Evolutionary conservation across 92 coral and sea anemone genomes (phyloP).

Genomic region (Epizoanthus illoricatus): DNA sequence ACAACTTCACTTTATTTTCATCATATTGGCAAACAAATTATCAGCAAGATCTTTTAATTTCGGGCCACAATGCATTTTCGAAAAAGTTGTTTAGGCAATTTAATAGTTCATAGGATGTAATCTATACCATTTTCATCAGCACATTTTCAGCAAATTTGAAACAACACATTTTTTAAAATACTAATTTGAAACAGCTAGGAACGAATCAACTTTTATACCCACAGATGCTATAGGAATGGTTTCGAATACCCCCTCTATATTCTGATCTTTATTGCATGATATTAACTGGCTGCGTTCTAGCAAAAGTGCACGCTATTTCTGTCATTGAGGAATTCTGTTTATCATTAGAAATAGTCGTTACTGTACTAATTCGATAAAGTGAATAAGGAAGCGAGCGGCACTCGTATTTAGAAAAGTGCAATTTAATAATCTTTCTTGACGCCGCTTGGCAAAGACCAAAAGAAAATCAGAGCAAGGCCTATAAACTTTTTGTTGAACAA

Average conservation of each 20-base stretch:
- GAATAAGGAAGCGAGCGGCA: slow-evolving; percentile 28
- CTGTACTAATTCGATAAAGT: background rate
- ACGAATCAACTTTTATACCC: background rate
- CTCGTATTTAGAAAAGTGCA: background rate
- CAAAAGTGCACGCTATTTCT: background rate
- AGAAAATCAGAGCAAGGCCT: no score
- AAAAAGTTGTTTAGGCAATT: slow-evolving; percentile 10
- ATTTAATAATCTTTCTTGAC: no score
- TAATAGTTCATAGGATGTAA: background rate
- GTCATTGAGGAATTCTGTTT: background rate
- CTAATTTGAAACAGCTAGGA: background rate
- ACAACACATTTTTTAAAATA: no score
- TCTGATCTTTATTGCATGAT: slow-evolving; percentile 6
- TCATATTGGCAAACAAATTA: slow-evolving; percentile 5
- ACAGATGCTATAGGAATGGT: no score
- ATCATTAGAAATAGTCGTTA: background rate
- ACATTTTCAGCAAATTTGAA: background rate
- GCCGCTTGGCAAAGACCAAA: no score
- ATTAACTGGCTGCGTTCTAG: background rate
- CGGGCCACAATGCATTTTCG: background rate
- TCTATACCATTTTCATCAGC: background rate
- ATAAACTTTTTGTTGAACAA: no score
- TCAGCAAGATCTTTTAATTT: slow-evolving; percentile 22
- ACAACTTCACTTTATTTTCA: slow-evolving; percentile 9
- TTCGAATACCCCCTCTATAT: background rate